Base-by-base conservation (phyloP, 1,140 invertebrate species). In the Galleria mellonella region DNA sequence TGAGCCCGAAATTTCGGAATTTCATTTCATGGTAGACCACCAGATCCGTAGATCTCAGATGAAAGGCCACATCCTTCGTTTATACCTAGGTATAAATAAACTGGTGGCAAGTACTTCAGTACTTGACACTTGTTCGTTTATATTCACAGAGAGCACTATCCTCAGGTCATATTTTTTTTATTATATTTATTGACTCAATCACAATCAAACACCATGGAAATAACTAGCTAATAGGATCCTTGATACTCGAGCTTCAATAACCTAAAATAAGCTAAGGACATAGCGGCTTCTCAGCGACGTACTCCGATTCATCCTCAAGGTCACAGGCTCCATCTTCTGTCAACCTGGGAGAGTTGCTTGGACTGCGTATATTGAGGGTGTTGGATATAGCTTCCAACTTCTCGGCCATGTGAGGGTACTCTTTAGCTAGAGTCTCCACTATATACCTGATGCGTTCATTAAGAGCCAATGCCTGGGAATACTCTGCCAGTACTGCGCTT, bases 321-420 rank as follows among this genome's bases (percentile, higher is more conserved):
- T 28, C 64, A 68, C 0, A 28, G 30, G 28, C 58, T 64, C 0
- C 15, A 42, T 67, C 62, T 8, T 69, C 67, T 0, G 45, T 49
- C 4, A 73, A 33, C 23, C 52, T 33, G n/a, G 81, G 71, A 0
- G 65, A 55, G 0, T 54, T 51, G 9, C 39, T 49, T 1, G 70
- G 44, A 77, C 7, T 40, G 27, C 55, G 53, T 32, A 84, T 81
- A n/a, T 78, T 61, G 43, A 84, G 35, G 0, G 77, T 78, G 31
- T 84, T 74, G 0, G 35, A 10, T 9, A 82, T 62, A 0, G 35
- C 32, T 32, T 71, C 62, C 10, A 78, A 35, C 32, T 58, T 64
- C 9, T 82, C 70, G 1, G 32, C 46, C 10, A 79, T 27, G 15
- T 82, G 62, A 0, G 75, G 77, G 31, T 64, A 78, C 15, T 84